Conservation (phyloP, 2,113 vertebrate genomes). For the Euleptes europaea region DNA sequence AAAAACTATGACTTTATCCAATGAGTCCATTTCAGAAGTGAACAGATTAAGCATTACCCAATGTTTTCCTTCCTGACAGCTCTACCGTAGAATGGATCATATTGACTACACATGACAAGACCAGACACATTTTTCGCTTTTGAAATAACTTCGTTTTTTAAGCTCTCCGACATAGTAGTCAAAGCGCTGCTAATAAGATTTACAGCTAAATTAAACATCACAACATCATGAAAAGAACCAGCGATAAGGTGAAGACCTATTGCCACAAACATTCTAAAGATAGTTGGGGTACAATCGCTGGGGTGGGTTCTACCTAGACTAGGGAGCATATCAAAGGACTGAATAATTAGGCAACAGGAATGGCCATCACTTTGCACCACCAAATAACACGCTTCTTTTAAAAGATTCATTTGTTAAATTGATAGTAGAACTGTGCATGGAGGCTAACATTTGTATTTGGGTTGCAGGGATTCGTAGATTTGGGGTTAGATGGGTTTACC, state of each 20-base stretch:
- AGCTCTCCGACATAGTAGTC: slow-evolving; percentile 64
- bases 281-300: slow-evolving; percentile 12
- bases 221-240: slow-evolving; percentile 67
- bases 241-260: slow-evolving; percentile 47
- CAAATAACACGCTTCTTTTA: neutral
- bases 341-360: neutral
- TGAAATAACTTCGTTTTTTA: slow-evolving; percentile 64
- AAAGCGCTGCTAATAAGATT: slow-evolving; percentile 71
- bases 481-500: neutral
- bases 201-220: slow-evolving; percentile 73
- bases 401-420: neutral
- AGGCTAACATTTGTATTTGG: neutral
- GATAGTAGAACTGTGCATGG: too few relatives aligned
- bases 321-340: neutral
- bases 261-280: slow-evolving; percentile 39
- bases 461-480: neutral
- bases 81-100: slow-evolving; percentile 66
- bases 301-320: neutral
- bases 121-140: slow-evolving; percentile 61
- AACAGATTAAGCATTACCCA: slow-evolving; percentile 53
- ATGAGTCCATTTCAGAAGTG: slow-evolving; percentile 46
- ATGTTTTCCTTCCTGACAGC: slow-evolving; percentile 45
- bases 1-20: slow-evolving; percentile 52
- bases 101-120: slow-evolving; percentile 66
- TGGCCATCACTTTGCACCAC: neutral